Conservation (phyloP, 2,797 vertebrate genomes). For the Sebastes miniatus region DNA sequence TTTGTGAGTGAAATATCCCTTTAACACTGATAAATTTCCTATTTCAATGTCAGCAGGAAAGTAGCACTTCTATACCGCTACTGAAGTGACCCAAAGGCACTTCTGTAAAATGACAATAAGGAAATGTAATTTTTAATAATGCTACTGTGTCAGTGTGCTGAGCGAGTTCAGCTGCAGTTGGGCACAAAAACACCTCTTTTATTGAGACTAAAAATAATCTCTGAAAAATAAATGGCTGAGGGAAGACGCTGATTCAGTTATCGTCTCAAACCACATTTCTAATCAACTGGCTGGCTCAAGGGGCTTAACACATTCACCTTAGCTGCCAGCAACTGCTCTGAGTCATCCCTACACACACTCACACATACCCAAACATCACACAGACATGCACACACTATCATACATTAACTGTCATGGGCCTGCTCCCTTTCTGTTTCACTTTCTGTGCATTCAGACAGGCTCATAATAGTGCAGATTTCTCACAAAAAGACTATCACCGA, state of each 20-base stretch:
- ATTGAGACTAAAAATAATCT: slow-evolving; percentile 37
- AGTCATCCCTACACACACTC: slow-evolving; percentile 47
- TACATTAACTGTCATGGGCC: background rate
- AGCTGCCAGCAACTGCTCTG: slow-evolving; percentile 40
- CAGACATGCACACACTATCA: background rate
- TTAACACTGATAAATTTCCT: background rate
- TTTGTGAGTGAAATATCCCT: background rate
- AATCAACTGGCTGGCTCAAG: slow-evolving; percentile 52
- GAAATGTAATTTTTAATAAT: background rate
- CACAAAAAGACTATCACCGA: slow-evolving; percentile 27
- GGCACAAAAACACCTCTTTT: background rate
- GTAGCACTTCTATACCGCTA: background rate
- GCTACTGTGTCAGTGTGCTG: background rate
- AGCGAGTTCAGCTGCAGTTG: background rate
- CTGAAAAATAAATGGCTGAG: slow-evolving; percentile 17
- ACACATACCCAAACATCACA: background rate
- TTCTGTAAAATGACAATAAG: background rate
- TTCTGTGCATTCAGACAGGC: background rate
- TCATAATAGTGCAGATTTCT: slow-evolving; percentile 22
- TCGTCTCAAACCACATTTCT: slow-evolving; percentile 59
- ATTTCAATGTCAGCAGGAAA: background rate
- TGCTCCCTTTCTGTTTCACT: background rate
- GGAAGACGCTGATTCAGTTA: slow-evolving; percentile 48
- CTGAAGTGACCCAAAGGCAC: background rate
- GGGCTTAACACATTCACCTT: slow-evolving; percentile 56